Evolutionary conservation across 2,888 invertebrate species (phyloP).

Genomic region (Drosophila peninsularis): DNA sequence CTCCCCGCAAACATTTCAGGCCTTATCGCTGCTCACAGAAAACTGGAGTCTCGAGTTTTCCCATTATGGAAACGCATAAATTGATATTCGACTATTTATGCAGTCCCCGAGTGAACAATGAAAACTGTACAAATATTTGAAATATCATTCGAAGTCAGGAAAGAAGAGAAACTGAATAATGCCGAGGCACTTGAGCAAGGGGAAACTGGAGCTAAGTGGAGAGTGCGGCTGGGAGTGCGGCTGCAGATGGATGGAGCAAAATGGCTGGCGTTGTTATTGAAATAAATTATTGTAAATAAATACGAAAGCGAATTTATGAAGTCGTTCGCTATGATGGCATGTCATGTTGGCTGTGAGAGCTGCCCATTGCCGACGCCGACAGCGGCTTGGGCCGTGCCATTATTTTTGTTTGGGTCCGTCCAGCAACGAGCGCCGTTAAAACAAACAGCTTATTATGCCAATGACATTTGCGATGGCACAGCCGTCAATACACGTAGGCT

Average conservation of each 20-base stretch:
- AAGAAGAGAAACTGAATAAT: constrained; percentile 6
- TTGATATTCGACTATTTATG: constrained; percentile 70
- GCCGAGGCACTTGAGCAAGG: constrained; percentile 2
- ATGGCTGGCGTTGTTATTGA: constrained; percentile 72
- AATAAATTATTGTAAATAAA: constrained; percentile 82
- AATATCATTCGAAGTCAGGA: constrained; percentile 49
- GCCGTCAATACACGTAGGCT: constrained; percentile 10
- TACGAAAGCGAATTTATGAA: constrained; percentile 80
- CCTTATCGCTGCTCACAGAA: constrained; percentile 49
- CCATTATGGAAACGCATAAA: constrained; percentile 63
- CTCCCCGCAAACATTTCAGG: constrained; percentile 45
- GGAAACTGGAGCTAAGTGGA: constrained; percentile 5
- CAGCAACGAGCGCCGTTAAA: constrained; percentile 71
- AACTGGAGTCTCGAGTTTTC: constrained; percentile 32
- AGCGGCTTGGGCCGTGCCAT: constrained; percentile 55
- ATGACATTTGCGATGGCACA: constrained; percentile 64
- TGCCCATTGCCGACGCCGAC: background rate
- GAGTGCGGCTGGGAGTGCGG: background rate
- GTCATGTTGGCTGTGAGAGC: constrained; percentile 37
- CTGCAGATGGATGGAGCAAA: constrained; percentile 35
- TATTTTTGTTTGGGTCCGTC: constrained; percentile 73
- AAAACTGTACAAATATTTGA: constrained; percentile 56
- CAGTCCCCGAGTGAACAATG: constrained; percentile 35
- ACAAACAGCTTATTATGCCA: constrained; percentile 81
- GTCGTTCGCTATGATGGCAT: constrained; percentile 63